Conservation (phyloP, 2,888 invertebrate species). For the Operophtera brumata region DNA sequence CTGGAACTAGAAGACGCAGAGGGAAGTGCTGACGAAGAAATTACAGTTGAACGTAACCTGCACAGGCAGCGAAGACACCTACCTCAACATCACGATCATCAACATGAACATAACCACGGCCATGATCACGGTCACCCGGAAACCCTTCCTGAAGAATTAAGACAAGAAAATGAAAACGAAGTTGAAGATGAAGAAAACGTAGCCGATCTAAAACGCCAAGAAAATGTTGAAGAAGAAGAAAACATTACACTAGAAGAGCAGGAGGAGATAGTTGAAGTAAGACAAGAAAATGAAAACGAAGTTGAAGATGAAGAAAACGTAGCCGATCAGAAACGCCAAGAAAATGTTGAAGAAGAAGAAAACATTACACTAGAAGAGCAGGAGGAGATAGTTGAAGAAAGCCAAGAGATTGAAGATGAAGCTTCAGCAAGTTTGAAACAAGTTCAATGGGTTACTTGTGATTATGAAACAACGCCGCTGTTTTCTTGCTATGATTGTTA, state of each 20-base stretch:
- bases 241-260: not conserved
- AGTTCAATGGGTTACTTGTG: conserved; percentile 2
- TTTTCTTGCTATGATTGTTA: conserved; percentile 11
- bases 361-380: not conserved
- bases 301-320: conserved; percentile 1
- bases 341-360: not conserved
- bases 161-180: too few species aligned
- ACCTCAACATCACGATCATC: not conserved
- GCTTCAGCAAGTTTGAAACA: not conserved
- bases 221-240: not conserved
- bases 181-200: not conserved
- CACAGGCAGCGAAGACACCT: not conserved
- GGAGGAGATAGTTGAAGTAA: not conserved
- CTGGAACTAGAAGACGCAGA: not conserved
- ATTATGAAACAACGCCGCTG: not conserved
- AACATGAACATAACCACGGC: not conserved
- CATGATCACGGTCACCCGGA: not conserved
- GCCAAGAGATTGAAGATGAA: not conserved
- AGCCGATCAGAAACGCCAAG: not conserved
- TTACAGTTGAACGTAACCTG: not conserved
- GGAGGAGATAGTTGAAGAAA: not conserved
- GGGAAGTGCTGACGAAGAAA: not conserved
- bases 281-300: not conserved
- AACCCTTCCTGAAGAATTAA: not conserved
- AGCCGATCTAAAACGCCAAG: not conserved